Percentiles rank a stretch among this genome's conserved stretches.
phyloP scores from a whole-genome alignment of 1,140 invertebrate species.

The Callitettix versicolor region DNA sequence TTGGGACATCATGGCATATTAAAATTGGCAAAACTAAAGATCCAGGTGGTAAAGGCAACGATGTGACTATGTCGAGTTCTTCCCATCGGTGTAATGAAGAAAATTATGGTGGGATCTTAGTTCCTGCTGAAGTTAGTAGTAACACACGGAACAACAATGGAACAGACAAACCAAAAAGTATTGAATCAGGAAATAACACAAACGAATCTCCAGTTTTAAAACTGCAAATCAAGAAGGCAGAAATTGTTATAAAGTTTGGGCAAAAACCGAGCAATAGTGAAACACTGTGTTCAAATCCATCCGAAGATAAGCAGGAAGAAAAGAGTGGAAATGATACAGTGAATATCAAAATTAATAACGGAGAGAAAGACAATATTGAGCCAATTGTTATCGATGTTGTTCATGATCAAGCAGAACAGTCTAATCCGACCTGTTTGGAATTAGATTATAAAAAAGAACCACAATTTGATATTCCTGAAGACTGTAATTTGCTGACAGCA shows the following conservation, averaged over 20 bases:
- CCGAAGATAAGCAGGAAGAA: neutral
- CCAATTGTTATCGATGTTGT: conserved; percentile 23
- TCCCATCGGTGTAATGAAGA: neutral
- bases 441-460: conserved; percentile 15
- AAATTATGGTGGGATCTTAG: conserved; percentile 7
- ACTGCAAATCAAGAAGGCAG: conserved; percentile 29
- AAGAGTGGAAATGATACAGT: conserved; percentile 20
- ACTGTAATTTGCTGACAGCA: neutral
- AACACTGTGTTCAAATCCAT: neutral
- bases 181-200: conserved; percentile 1
- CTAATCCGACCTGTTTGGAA: conserved; percentile 25
- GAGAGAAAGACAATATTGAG: conserved; percentile 21
- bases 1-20: conserved; percentile 24
- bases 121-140: neutral
- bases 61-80: neutral
- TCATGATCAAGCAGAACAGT: conserved; percentile 2
- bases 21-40: conserved; percentile 23
- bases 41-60: neutral
- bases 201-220: conserved; percentile 26
- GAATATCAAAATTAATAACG: conserved; percentile 26
- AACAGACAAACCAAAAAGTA: conserved; percentile 2
- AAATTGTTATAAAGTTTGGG: conserved; percentile 30
- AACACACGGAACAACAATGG: neutral
- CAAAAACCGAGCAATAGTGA: conserved; percentile 16
- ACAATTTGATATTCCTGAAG: conserved; percentile 6